Evolutionary conservation across 2,113 vertebrate species (phyloP).

Genomic region (Planiliza haematocheilus): DNA sequence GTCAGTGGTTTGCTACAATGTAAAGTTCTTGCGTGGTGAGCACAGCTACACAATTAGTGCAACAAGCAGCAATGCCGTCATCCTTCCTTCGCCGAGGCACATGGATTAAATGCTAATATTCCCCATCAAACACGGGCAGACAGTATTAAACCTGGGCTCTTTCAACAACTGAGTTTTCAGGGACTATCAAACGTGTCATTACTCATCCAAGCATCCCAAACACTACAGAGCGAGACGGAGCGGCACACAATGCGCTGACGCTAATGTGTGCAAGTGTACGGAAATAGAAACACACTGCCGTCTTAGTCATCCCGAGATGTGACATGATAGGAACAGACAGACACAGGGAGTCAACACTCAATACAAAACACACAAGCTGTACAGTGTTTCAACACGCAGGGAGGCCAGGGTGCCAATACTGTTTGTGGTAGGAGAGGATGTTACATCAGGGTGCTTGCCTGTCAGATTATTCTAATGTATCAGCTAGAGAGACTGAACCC

Average conservation of each 20-base stretch:
- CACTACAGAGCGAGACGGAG: conserved; percentile 23
- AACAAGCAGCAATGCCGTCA: neutral
- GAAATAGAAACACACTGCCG: conserved; percentile 55
- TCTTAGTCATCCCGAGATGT: conserved; percentile 65
- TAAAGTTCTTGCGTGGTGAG: neutral
- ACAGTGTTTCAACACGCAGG: conserved; percentile 48
- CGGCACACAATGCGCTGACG: conserved; percentile 52
- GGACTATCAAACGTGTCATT: conserved; percentile 55
- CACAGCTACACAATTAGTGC: neutral
- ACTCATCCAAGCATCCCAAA: conserved; percentile 44
- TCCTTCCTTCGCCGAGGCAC: conserved; percentile 6
- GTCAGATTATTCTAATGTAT: conserved; percentile 24
- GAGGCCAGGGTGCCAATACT: conserved; percentile 50
- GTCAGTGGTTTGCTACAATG: neutral
- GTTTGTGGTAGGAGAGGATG: conserved; percentile 36
- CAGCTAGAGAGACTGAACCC: conserved; percentile 19
- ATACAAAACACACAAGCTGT: conserved; percentile 55
- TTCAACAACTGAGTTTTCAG: conserved; percentile 13
- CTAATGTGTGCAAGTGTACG: conserved; percentile 61
- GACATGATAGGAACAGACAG: conserved; percentile 70
- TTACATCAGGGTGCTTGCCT: conserved; percentile 24
- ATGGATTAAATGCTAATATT: conserved; percentile 6
- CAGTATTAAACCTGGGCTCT: conserved; percentile 45
- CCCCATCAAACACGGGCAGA: conserved; percentile 21
- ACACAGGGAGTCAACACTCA: conserved; percentile 64